Evolutionary conservation across 1,140 invertebrate genomes (phyloP).

Genomic region (Heliconius melpomene): DNA sequence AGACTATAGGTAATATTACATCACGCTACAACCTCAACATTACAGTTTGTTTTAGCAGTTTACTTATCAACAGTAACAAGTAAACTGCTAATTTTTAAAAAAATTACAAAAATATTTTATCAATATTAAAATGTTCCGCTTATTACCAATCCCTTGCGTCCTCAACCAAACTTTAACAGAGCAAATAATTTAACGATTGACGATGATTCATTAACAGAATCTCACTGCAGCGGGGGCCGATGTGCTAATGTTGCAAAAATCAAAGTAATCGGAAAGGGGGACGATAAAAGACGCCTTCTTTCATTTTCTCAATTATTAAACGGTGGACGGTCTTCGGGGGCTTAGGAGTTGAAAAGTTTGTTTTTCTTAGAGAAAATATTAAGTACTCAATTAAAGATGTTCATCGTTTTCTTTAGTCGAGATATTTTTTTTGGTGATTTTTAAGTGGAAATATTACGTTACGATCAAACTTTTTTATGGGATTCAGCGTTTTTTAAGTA

Average conservation of each 20-base stretch:
- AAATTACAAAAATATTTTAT: too few species aligned
- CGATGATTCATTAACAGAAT: slow-evolving; percentile 21
- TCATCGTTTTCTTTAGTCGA: slow-evolving; percentile 8
- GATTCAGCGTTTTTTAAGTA: background rate
- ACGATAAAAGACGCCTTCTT: slow-evolving; percentile 10
- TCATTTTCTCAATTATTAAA: slow-evolving; percentile 17
- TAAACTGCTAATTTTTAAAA: too few species aligned
- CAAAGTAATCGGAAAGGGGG: slow-evolving; percentile 20
- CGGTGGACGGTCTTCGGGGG: slow-evolving; percentile 11
- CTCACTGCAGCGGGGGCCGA: background rate
- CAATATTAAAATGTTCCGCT: background rate
- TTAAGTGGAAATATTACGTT: slow-evolving; percentile 8
- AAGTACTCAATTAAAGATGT: slow-evolving; percentile 14
- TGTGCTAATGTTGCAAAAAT: slow-evolving; percentile 22
- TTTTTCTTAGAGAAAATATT: slow-evolving; percentile 10
- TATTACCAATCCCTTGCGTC: background rate
- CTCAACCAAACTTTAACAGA: slow-evolving; percentile 7
- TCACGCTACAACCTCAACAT: too few species aligned
- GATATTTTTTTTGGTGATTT: slow-evolving; percentile 1
- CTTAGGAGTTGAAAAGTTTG: slow-evolving; percentile 12
- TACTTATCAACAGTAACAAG: too few species aligned
- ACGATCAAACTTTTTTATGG: background rate
- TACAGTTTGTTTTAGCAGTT: too few species aligned
- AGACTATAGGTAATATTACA: too few species aligned
- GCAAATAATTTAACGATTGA: slow-evolving; percentile 20